Evolutionary conservation across 92 coral and sea anemone species (phyloP), one percentile per base, ranked within the genome.

Genomic region (Palythoa caribaeorum): DNA sequence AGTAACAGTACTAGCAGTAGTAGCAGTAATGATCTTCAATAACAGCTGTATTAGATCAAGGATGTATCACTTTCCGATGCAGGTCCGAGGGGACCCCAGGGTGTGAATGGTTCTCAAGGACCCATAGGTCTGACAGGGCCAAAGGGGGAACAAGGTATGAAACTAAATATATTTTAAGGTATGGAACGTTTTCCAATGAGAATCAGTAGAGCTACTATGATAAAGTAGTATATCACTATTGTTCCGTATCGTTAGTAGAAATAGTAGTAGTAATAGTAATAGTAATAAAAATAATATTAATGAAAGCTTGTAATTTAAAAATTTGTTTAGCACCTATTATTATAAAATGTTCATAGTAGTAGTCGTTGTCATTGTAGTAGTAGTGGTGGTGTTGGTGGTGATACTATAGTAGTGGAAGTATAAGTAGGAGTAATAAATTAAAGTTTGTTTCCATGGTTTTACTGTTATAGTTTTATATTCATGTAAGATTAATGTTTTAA

Each of bases 71-170:
- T 44, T 44, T 44, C 6, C 48, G 6, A 44, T 44, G 3, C 48
- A 44, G 48, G 48, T 44, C 48, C 48, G 6, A 52, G 21, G 83
- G 83, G 14, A 47, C 71, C 5, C 83, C 83, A 1, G 83, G 84
- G 84, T 20, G 7, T 21, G 28, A 28, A 13, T 19, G 84, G 84
- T 0, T 17, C 72, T 0, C 59, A 44, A 48, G 79, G 79, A 7
- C 79, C 28, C 12, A 76, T 1, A 5, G 80, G 62, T 9, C 20
- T 20, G n/a, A 3, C 73, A 62, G 92, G 92, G 87, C 80, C 76
- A 1, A 92, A 70, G 78, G 94, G 94, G 28, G 76, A 89, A 38
- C 83, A 74, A 86, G 92, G 94, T 86, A 72, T 54, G 83, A 3
- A 11, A 15, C 17, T 28, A 28, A 28, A 28, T 28, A 28, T 28